These are phyloP conservation scores for Rousettus leschenaultii DNA, from an alignment of 2,113 vertebrate species.

Conservation along the genomic window DNA sequence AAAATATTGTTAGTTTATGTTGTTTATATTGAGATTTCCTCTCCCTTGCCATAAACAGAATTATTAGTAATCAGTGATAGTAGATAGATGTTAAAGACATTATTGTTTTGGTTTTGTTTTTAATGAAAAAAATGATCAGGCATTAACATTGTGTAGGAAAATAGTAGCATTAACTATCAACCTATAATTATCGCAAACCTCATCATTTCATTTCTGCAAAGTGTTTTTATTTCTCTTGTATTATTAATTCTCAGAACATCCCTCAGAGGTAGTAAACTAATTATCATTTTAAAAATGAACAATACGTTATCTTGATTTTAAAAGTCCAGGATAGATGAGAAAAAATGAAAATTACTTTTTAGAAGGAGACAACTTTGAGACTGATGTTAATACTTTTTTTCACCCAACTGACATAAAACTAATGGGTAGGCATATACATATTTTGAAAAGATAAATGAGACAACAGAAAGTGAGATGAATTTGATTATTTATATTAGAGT, in stretches of 20 bases:
- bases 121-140: neutral
- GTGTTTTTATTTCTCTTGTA: neutral
- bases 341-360: neutral
- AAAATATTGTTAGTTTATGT: neutral
- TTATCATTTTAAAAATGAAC: neutral
- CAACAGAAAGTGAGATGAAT: neutral
- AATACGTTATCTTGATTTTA: neutral
- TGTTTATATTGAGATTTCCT: neutral
- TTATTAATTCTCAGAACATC: neutral
- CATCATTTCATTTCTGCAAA: neutral
- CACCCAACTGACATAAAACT: neutral
- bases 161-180: neutral
- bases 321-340: neutral
- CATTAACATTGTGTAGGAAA: neutral
- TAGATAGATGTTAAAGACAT: neutral
- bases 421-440: neutral
- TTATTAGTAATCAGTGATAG: neutral
- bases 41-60: neutral
- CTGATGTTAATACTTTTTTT: neutral
- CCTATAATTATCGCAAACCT: neutral
- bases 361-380: neutral
- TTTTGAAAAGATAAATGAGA: neutral
- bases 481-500: neutral
- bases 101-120: constrained; percentile 16
- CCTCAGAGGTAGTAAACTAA: neutral